These are phyloP conservation scores for Odontomyia ornata DNA, from an alignment of 2,888 invertebrate species.

Conservation along the genomic window DNA sequence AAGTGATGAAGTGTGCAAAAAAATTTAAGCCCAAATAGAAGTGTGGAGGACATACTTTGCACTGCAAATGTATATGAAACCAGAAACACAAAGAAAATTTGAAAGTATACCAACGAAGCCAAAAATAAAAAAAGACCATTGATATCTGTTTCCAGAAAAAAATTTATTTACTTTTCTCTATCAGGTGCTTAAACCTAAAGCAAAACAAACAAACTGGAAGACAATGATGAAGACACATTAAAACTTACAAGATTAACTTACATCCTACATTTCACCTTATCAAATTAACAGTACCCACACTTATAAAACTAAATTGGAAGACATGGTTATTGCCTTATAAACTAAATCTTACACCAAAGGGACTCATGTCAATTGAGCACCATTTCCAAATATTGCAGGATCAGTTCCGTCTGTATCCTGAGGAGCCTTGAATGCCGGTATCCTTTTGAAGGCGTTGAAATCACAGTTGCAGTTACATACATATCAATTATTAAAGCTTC, in stretches of 20 bases:
- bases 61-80: no score
- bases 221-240: slow-evolving; percentile 42
- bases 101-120: no score
- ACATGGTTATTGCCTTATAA: slow-evolving; percentile 10
- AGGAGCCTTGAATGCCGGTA: background rate
- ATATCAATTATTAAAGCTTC: slow-evolving; percentile 13
- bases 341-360: slow-evolving; percentile 16
- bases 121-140: no score
- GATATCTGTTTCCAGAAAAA: no score
- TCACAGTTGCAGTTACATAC: slow-evolving; percentile 29
- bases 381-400: no score
- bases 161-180: no score
- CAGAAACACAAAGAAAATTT: no score
- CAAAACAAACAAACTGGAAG: slow-evolving; percentile 44
- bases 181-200: slow-evolving; percentile 12
- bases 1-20: no score
- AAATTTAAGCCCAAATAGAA: no score
- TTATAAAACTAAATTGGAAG: slow-evolving; percentile 35
- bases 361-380: background rate
- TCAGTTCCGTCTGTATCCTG: no score
- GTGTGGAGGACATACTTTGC: no score
- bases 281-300: slow-evolving; percentile 28
- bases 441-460: slow-evolving; percentile 28
- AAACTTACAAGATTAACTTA: slow-evolving; percentile 19
- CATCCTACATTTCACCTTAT: background rate